These are phyloP conservation scores for Latheticus oryzae DNA, from an alignment of 2,888 invertebrate species.

Conservation along the genomic window DNA sequence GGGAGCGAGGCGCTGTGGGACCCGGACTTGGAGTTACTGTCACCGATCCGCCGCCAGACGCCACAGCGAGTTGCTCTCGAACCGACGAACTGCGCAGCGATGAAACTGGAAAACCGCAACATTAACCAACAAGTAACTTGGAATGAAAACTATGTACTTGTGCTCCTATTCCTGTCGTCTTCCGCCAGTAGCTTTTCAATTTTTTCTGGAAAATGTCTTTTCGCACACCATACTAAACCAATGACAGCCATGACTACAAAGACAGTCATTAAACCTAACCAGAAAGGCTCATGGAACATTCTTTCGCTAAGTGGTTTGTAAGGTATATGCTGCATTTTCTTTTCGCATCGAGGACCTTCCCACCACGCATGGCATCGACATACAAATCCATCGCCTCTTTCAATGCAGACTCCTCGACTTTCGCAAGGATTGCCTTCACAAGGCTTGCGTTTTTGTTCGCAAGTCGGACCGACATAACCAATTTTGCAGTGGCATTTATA, in stretches of 20 bases:
- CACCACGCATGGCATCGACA: conserved; percentile 80
- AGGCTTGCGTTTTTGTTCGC: conserved; percentile 76
- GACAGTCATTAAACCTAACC: conserved; percentile 88
- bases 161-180: conserved; percentile 77
- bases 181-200: conserved; percentile 85
- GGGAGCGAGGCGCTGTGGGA: conserved; percentile 73
- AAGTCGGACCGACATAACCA: conserved; percentile 76
- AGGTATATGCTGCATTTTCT: conserved; percentile 75
- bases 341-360: conserved; percentile 75
- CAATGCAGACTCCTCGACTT: conserved; percentile 79
- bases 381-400: conserved; percentile 73
- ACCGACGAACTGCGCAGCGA: conserved; percentile 70
- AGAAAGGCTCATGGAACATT: conserved; percentile 89
- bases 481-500: conserved; percentile 75
- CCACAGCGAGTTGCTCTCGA: conserved; percentile 69
- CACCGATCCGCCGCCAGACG: conserved; percentile 65
- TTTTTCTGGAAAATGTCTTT: conserved; percentile 87
- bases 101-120: conserved; percentile 53
- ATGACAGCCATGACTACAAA: conserved; percentile 82
- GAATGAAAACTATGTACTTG: conserved; percentile 51
- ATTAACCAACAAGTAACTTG: too few relatives aligned
- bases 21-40: conserved; percentile 64
- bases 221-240: conserved; percentile 85
- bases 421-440: conserved; percentile 82
- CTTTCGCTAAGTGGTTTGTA: conserved; percentile 80